phyloP scores from a whole-genome alignment of 2,113 vertebrate species.

The Miniopterus natalensis region DNA sequence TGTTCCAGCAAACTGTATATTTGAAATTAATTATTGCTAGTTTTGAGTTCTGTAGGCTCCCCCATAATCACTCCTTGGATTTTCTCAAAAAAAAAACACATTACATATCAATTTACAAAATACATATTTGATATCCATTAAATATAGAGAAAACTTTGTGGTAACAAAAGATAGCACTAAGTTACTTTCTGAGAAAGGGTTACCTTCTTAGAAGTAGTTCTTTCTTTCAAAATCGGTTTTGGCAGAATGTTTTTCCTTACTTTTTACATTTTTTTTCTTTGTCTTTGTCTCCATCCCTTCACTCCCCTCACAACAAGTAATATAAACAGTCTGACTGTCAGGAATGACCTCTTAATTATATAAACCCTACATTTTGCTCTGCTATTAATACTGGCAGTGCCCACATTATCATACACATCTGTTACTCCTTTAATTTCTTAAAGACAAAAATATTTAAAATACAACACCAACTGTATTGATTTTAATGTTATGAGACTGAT shows the following conservation, averaged over 20 bases:
- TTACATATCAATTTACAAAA: constrained; percentile 46
- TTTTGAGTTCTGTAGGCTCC: constrained; percentile 43
- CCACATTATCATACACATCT: constrained; percentile 58
- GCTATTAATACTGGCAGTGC: constrained; percentile 25
- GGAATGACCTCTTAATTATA: constrained; percentile 60
- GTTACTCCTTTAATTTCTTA: constrained; percentile 56
- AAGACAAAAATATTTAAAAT: constrained; percentile 19
- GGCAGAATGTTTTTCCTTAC: constrained; percentile 79
- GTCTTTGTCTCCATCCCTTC: constrained; percentile 76
- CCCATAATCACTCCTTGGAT: constrained; percentile 49
- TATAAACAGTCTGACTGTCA: constrained; percentile 73
- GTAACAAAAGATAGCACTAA: constrained; percentile 60
- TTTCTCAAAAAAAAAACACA: constrained; percentile 27
- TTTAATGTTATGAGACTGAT: constrained; percentile 22
- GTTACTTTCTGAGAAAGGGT: constrained; percentile 17
- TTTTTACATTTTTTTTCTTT: constrained; percentile 72
- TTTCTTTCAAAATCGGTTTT: constrained; percentile 78
- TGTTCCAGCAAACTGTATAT: background rate
- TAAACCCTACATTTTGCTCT: constrained; percentile 66
- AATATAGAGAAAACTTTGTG: constrained; percentile 16
- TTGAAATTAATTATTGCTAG: constrained; percentile 56
- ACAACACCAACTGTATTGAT: background rate
- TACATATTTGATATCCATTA: constrained; percentile 31
- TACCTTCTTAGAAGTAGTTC: constrained; percentile 74
- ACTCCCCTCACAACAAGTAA: constrained; percentile 70